Evolutionary conservation across 2,888 invertebrate species (phyloP).

Genomic region (Julus scanicus): DNA sequence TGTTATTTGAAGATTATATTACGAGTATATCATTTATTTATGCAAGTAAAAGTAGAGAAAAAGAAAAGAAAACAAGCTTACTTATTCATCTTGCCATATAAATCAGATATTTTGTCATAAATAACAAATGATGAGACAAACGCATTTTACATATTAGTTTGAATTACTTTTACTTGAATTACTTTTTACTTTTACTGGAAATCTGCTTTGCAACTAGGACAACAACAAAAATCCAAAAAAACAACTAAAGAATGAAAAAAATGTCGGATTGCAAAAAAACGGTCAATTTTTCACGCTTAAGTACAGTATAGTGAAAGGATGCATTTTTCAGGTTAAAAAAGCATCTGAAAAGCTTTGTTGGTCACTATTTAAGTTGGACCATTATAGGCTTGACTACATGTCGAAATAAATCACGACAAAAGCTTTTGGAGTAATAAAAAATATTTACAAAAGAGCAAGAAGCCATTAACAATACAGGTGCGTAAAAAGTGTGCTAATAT

Average conservation of each 20-base stretch:
- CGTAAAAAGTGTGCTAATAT: neutral
- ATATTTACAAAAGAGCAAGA: neutral
- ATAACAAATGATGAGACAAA: neutral
- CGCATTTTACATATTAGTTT: too few species aligned
- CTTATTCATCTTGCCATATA: too few species aligned
- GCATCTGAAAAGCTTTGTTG: neutral
- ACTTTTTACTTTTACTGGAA: neutral
- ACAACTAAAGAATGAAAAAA: neutral
- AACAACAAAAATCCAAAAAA: too few species aligned
- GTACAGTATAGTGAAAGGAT: neutral
- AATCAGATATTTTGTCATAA: neutral
- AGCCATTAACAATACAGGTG: neutral
- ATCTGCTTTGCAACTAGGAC: neutral
- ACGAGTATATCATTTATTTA: too few species aligned
- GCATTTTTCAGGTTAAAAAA: neutral
- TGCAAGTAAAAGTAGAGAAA: too few species aligned
- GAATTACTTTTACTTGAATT: too few species aligned
- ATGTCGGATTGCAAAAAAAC: neutral
- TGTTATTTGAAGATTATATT: too few species aligned
- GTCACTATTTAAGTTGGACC: neutral
- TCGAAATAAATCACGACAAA: neutral
- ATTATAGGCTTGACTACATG: neutral
- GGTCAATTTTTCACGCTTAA: neutral
- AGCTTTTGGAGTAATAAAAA: neutral
- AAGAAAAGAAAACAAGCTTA: too few species aligned